Evolutionary conservation across 2,888 invertebrate species (phyloP), one percentile per base, ranked within the genome.

Genomic region (Acronicta aceris): DNA sequence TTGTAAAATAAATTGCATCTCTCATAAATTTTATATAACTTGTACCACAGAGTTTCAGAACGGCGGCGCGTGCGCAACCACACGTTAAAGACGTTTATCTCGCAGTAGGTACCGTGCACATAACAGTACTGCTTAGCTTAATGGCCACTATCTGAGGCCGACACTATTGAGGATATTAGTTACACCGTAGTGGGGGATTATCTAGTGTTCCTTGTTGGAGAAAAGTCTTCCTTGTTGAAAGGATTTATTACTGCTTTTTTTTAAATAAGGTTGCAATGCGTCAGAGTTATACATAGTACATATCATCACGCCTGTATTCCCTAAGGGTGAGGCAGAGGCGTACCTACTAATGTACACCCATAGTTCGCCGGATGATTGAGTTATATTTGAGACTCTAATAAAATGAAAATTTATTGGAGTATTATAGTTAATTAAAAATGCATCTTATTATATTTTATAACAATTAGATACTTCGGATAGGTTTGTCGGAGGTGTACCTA

Each of bases 61-160:
- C 54, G 55, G 52, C 49, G 78, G 78, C 84, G 81, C 83, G 83
- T 83, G 88, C 84, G 68, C 80, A 60, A 54, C 40, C 66, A 72
- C 70, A 65, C 57, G 71, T 79, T 67, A 79, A 78, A 78, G 80
- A 75, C 71, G 66, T 72, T 84, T 87, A 89, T 89, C 86, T 78
- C n/a, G 13, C 55, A 78, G 12, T 17, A 30, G 15, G 71, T 46
- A 61, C 62, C 61, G n/a, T 43, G 79, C 78, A 73, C 74, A 74
- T 84, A 84, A 83, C 82, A 75, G 81, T 79, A 79, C 74, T 64
- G 57, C 71, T 71, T 65, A 71, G 71, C 72, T 74, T 83, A 87
- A 87, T 85, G 78, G 78, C 72, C 58, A 57, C 45, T 75, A 79
- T 71, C 79, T 70, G 72, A 62, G 52, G 50, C 65, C 52, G 25